Evolutionary conservation across 64 coral and sea anemone genomes (phyloP), one percentile per base, ranked within the genome.

Genomic region (Hydrozoanthus tunicans): DNA sequence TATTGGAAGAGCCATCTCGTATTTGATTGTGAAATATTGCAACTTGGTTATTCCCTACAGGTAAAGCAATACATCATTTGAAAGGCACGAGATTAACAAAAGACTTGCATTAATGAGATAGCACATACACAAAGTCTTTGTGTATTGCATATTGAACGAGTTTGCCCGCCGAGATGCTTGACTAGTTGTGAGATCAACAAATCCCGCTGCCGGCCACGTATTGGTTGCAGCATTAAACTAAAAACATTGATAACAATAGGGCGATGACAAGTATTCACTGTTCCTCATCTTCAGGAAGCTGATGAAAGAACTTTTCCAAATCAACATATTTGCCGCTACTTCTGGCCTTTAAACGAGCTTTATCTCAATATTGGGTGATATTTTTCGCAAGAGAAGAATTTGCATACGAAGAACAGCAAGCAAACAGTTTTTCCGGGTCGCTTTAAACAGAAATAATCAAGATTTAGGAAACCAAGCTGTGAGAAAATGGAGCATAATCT

Each of bases 121-220:
- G 24, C 52, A 74, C 84, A 74, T 12, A 74, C 59, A 70, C 68
- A 27, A 73, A 12, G 11, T 55, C 55, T 59, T 51, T 59, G 56
- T 75, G 59, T 86, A 73, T 59, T 88, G 84, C 25, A 88, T 88
- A 88, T 24, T 88, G 12, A 88, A 74, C 55, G 56, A 73, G 82
- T 25, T 72, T 75, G 32, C 9, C 52, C 11, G 58, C 59, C 11
- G 9, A 72, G 20, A 86, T 69, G 84, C 84, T 59, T 88, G 84
- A 88, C 10, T 59, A 12, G 24, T 23, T 59, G 20, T 12, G 68
- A 69, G 70, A 75, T 88, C 84, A 73, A 75, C 54, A 73, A 71
- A 72, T 27, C 66, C 67, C 53, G 20, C 53, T 75, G 54, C 60
- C 20, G 17, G 11, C 5, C 68, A 74, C 26, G 10, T 55, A 60